Conservation (phyloP, 2,888 invertebrate species). For the Drosophila quinaria region DNA sequence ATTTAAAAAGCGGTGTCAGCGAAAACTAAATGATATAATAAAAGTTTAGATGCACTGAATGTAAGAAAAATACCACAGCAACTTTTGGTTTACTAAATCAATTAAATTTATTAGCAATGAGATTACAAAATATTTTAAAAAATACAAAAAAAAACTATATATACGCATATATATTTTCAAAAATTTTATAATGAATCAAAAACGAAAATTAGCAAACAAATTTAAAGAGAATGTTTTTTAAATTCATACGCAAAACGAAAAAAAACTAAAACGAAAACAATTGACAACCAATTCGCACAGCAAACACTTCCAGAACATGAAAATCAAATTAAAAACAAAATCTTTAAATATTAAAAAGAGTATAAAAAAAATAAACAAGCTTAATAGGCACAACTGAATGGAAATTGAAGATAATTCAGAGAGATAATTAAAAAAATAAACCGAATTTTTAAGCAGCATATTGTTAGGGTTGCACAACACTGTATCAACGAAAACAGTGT, state of each 20-base stretch:
- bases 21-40: conserved; percentile 38
- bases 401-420: conserved; percentile 39
- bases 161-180: conserved; percentile 75
- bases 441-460: conserved; percentile 61
- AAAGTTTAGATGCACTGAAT: conserved; percentile 67
- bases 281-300: conserved; percentile 83
- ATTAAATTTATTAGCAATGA: conserved; percentile 76
- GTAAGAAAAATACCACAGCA: conserved; percentile 51
- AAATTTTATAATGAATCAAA: conserved; percentile 74
- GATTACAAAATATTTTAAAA: conserved; percentile 47
- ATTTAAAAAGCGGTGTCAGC: conserved; percentile 38
- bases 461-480: conserved; percentile 41
- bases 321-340: conserved; percentile 29
- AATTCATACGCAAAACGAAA: conserved; percentile 70
- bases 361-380: conserved; percentile 37
- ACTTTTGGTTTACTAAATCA: conserved; percentile 73
- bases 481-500: conserved; percentile 32
- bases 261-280: conserved; percentile 40
- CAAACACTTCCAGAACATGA: conserved; percentile 82
- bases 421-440: conserved; percentile 50
- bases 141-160: conserved; percentile 49
- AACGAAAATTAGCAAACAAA: conserved; percentile 70
- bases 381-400: conserved; percentile 54
- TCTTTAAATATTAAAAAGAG: conserved; percentile 33
- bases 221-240: conserved; percentile 71